Percentiles rank a stretch among this genome's conserved stretches.
Evolutionary conservation across 2,797 vertebrate species (phyloP).

Genomic region (Lutjanus argentimaculatus): DNA sequence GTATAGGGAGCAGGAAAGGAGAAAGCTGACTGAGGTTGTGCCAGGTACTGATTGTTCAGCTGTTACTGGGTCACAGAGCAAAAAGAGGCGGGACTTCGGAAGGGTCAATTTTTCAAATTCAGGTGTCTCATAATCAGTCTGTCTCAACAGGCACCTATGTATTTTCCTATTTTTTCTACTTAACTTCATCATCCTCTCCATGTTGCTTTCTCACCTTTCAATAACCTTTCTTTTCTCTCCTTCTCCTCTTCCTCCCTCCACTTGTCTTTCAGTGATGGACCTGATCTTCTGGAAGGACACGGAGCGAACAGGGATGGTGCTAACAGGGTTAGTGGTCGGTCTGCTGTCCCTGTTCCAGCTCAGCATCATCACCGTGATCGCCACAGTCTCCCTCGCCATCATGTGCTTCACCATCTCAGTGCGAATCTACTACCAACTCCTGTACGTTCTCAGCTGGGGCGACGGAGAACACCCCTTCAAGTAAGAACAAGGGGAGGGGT

Average conservation of each 20-base stretch:
- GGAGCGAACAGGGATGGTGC: conserved; percentile 88
- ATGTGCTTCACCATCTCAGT: conserved; percentile 91
- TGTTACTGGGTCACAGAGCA: too few relatives aligned
- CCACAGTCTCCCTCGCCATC: conserved; percentile 87
- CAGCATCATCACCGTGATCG: conserved; percentile 91
- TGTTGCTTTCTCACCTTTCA: not conserved
- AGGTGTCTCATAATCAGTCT: not conserved
- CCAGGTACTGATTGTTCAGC: too few relatives aligned
- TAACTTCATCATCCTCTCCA: not conserved
- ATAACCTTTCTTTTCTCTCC: not conserved
- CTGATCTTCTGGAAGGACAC: conserved; percentile 94
- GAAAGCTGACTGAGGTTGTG: too few relatives aligned
- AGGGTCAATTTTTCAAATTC: not conserved
- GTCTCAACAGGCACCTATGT: not conserved
- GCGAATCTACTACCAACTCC: conserved; percentile 89
- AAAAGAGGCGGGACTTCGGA: too few relatives aligned
- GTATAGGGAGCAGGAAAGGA: too few relatives aligned
- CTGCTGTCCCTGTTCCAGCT: conserved; percentile 93
- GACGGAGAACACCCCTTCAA: conserved; percentile 89
- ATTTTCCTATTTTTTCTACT: not conserved
- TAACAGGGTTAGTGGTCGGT: conserved; percentile 89
- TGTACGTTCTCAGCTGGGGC: conserved; percentile 87
- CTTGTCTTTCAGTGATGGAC: conserved; percentile 84
- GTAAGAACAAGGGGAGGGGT: conserved; percentile 80
- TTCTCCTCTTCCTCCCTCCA: not conserved